Evolutionary conservation across 2,113 vertebrate species (phyloP), one percentile per base, ranked within the genome.

Genomic region (Coptodon bakossiorum): DNA sequence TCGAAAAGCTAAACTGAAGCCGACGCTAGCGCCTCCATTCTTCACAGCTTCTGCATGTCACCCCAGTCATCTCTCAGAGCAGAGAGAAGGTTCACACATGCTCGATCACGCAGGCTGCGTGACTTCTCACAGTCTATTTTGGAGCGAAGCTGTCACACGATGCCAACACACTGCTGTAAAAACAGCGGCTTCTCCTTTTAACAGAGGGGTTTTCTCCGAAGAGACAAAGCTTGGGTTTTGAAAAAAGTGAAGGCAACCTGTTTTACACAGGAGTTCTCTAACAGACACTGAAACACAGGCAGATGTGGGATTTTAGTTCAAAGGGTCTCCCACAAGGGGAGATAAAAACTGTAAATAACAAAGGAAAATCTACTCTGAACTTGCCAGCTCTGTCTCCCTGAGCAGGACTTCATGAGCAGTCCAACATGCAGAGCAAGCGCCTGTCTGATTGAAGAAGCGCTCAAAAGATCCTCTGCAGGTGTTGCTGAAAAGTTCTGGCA

Each of bases 61-160:
- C 81, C 8, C 27, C 86, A 76, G 71, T 53, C 48, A 53, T 12
- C 45, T 82, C 61, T 63, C 53, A 6, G 59, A 7, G 83, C 43
- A 80, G 61, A 80, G 10, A 27, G 57, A 80, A 50, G 56, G 16
- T 84, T 94, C 88, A 57, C 93, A 93, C 92, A 73, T 90, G 86
- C 53, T 73, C 83, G 71, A 7, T 85, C 85, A 81, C 83, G 80
- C 90, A 79, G 36, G 73, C 85, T 86, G 85, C n/a, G 63, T 73
- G 86, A 93, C 85, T 94, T 94, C 89, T 84, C 92, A 89, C 83
- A 14, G 38, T 90, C 91, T 95, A 94, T 94, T 95, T 94, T 88
- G 29, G 83, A 88, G 54, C 22, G 8, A 79, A 27, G 88, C 52
- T 73, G 11, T 13, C 53, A 86, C 81, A 31, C 29, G 73, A 88